Evolutionary conservation across 2,113 vertebrate genomes (phyloP).

Genomic region (Osmerus mordax): DNA sequence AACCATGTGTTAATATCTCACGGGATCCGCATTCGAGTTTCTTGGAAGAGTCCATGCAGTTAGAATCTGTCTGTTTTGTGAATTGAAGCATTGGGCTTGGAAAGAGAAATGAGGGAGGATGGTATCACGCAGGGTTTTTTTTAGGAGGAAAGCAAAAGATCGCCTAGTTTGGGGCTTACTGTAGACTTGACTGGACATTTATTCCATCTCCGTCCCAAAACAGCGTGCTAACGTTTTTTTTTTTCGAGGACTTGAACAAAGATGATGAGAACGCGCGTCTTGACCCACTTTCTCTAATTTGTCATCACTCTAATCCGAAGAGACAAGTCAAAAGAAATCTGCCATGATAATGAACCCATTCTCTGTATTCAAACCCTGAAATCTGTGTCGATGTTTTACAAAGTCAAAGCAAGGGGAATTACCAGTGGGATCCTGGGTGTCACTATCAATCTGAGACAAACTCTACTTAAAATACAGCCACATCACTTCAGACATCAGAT

Average conservation of each 20-base stretch:
- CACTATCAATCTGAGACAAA: constrained; percentile 18
- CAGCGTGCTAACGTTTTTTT: neutral
- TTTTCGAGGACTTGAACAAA: neutral
- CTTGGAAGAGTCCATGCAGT: too few relatives aligned
- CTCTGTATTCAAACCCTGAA: constrained; percentile 30
- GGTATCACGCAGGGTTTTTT: too few relatives aligned
- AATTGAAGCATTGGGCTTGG: too few relatives aligned
- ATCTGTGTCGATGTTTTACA: constrained; percentile 40
- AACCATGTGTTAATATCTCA: neutral
- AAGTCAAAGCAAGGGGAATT: constrained; percentile 34
- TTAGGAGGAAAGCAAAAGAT: too few relatives aligned
- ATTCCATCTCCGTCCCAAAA: neutral
- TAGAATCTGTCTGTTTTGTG: too few relatives aligned
- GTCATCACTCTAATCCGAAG: constrained; percentile 20
- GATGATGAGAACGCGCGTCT: constrained; percentile 12
- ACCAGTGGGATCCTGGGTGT: constrained; percentile 19
- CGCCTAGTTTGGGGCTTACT: too few relatives aligned
- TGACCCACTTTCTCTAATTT: constrained; percentile 40
- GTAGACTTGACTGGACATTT: too few relatives aligned
- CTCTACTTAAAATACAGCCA: neutral
- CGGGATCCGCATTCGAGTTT: too few relatives aligned
- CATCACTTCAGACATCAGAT: neutral
- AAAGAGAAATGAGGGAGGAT: too few relatives aligned
- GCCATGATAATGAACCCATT: constrained; percentile 35
- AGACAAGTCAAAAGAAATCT: constrained; percentile 44